Base-by-base conservation (phyloP, 2,113 vertebrate genomes). In the Plotosus lineatus region DNA sequence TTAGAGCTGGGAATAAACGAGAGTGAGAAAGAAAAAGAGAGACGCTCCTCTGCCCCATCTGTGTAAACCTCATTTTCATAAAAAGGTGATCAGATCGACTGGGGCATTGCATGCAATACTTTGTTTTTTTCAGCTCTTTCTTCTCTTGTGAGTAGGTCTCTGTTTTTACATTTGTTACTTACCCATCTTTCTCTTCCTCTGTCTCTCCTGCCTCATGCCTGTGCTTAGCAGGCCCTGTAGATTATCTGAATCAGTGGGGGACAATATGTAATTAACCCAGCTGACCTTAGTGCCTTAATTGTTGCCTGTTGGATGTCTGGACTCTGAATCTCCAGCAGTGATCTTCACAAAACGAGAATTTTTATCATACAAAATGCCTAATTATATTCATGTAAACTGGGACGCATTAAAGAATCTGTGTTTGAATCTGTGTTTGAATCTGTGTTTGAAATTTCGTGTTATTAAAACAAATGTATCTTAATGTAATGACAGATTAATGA, bases 211-310 rank as follows among this genome's bases (percentile, higher is more conserved):
- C 91, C 90, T 91, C 93, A 92, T 91, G 92, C 91, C 92, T 91
- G 92, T 92, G 90, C 91, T 94, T 94, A 92, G 92, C 92, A 83
- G 78, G 73, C 92, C 94, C 94, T 91, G 44, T 75, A 92, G 92
- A 94, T 94, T 94, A 92, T 92, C 92, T 88, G 89, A 93, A 92
- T 90, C 93, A 93, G 92, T 91, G 89, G 92, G 93, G 94, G 94
- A 94, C 94, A 92, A 94, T 91, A 94, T 95, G 94, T 94, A 95
- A 97, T 97, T 96, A 96, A 95, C 95, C 88, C 89, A 89, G 90
- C 92, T 93, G 93, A 95, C 94, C 93, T 82, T 79, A 80, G 87
- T 92, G 93, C 93, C 93, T 95, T 96, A 95, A 95, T 94, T 95
- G 92, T 91, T 0, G 90, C 92, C 92, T 92, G 90, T 92, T 94